A percentile compares a stretch with the other conserved stretches of the same genome.
These are phyloP conservation scores for Hylaeus anthracinus DNA, from an alignment of 1,140 invertebrate genomes.

Conservation along the genomic window DNA sequence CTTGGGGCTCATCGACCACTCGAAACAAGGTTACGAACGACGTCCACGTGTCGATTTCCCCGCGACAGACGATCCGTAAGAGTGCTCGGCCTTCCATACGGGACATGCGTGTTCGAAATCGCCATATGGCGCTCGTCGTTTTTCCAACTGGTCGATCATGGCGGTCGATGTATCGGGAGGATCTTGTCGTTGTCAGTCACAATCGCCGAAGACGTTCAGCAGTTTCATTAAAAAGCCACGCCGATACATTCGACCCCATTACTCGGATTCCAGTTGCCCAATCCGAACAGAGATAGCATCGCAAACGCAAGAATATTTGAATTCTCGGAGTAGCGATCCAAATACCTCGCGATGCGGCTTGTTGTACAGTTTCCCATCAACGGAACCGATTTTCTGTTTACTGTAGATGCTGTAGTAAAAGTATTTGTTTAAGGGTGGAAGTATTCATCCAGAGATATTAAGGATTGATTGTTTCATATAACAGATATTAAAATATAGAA, in stretches of 20 bases:
- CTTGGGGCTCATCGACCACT: too few species aligned
- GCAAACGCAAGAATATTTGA: constrained; percentile 19
- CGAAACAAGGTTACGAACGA: too few species aligned
- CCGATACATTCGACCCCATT: neutral
- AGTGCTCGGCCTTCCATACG: neutral
- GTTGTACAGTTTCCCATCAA: neutral
- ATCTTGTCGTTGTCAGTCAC: neutral
- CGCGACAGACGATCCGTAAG: neutral
- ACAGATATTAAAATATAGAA: too few species aligned
- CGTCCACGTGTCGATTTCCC: constrained; percentile 15
- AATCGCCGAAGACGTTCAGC: neutral
- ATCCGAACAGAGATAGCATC: constrained; percentile 11
- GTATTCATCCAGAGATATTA: too few species aligned
- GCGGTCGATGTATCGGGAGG: neutral
- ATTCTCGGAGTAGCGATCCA: constrained; percentile 10
- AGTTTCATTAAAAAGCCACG: neutral
- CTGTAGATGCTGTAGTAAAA: too few species aligned
- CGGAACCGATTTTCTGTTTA: too few species aligned
- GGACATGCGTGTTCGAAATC: neutral
- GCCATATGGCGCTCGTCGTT: constrained; percentile 30
- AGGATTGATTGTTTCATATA: too few species aligned
- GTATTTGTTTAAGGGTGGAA: too few species aligned
- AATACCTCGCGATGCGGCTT: neutral
- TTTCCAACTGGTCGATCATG: constrained; percentile 14
- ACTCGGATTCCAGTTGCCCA: neutral